Evolutionary conservation across 1,140 invertebrate species (phyloP), one percentile per base, ranked within the genome.

Genomic region (Platyura marginata): DNA sequence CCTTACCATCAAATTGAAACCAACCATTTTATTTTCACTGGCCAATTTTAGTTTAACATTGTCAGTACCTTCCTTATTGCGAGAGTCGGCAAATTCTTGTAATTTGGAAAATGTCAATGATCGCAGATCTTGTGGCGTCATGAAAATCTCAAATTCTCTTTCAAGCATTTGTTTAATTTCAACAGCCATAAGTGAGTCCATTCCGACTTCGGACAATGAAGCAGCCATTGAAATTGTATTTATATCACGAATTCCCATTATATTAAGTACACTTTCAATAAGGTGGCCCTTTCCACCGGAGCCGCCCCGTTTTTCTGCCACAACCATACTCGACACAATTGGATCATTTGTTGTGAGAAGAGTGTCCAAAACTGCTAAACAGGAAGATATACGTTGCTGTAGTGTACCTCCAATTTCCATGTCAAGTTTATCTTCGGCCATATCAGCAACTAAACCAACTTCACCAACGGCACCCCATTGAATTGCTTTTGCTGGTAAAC

Each of bases 101-200:
- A 72, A 48, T 46, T 68, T 71, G 44, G 68, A 62, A 47, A 72
- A 71, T 18, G 69, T 71, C 0, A 72, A 51, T 1, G 64, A 68
- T 43, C 85, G 68, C 41, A 91, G 80, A 51, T 89, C 84, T 54
- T 82, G 76, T 41, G 81, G 79, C 0, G 81, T 74, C 6, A 90
- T 61, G 50, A 76, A 71, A 25, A 88, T 59, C 55, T 88, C 82
- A 61, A 79, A 86, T 54, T 86, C 80, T 54, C 82, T 64, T 56
- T 90, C 86, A 5, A 90, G 59, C 0, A 79, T 80, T 59, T 89
- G 83, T 51, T 89, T 86, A 45, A 90, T 81, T 64, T 91, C 87
- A 1, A 88, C 82, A 3, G 79, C 81, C 79, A 89, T 89, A 54
- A 92, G 72, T 15, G 83, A 88, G 62, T 92, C 88, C 69, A 92